Conservation (phyloP, 37 sponge, comb jelly and placozoan species). For the Dysidea cf. avara region DNA sequence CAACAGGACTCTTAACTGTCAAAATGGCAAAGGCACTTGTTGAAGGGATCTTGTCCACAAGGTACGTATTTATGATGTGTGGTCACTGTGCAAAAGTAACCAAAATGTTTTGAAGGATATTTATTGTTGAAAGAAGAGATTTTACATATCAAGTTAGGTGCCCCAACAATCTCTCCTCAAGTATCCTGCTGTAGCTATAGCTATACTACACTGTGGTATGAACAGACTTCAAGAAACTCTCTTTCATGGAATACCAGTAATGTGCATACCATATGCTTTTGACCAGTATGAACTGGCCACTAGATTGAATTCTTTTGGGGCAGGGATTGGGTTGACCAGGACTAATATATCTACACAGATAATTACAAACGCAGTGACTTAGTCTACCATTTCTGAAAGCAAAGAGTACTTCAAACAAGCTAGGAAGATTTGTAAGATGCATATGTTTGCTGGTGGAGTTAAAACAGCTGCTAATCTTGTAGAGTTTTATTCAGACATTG, state of each 20-base stretch:
- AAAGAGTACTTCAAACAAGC: no score
- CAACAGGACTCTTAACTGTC: conserved; percentile 7
- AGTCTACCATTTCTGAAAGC: no score
- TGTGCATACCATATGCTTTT: conserved; percentile 12
- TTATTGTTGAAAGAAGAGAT: not conserved
- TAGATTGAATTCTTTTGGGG: not conserved
- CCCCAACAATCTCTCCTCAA: conserved; percentile 22
- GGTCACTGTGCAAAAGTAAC: conserved; percentile 18
- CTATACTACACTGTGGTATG: conserved; percentile 38
- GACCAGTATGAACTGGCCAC: conserved; percentile 13
- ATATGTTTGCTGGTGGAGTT: no score
- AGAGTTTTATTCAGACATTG: no score
- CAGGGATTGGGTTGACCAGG: conserved; percentile 20
- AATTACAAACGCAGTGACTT: no score
- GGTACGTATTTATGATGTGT: conserved; percentile 19
- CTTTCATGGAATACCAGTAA: conserved; percentile 15
- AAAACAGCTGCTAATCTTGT: no score
- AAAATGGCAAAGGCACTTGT: not conserved
- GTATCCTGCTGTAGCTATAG: conserved; percentile 4
- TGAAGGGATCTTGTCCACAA: not conserved
- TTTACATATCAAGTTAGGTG: conserved; percentile 17
- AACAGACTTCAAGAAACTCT: conserved; percentile 29
- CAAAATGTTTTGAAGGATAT: conserved; percentile 1
- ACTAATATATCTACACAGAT: no score
- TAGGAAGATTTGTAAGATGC: no score